Conservation (phyloP, 2,113 vertebrate species). For the Zapornia atra region DNA sequence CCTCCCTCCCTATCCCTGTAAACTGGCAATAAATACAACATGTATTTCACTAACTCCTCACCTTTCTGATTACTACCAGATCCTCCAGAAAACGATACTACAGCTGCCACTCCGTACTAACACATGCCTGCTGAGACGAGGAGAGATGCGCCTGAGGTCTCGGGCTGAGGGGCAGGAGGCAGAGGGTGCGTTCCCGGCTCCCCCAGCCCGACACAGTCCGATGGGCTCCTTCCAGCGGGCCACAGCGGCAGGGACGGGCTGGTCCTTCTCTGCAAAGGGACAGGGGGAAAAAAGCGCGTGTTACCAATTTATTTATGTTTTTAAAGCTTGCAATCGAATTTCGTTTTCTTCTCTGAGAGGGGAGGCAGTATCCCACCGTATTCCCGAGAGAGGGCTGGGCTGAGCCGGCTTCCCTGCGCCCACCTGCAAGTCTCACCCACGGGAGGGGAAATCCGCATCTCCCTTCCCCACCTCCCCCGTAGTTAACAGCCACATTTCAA, state of each 20-base stretch:
- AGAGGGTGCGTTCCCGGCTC: not conserved
- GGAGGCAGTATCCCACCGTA: not conserved
- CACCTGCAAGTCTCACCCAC: not conserved
- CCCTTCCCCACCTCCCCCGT: not conserved
- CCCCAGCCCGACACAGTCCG: not conserved
- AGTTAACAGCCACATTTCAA: not conserved
- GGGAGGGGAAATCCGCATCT: not conserved
- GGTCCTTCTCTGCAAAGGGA: not conserved
- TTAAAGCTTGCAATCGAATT: not conserved
- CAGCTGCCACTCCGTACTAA: not conserved
- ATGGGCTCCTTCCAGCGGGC: not conserved
- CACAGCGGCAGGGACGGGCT: not conserved
- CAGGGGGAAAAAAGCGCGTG: rapidly evolving
- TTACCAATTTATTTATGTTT: rapidly evolving
- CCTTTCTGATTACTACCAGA: slow-evolving; percentile 52
- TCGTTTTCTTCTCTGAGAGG: rapidly evolving
- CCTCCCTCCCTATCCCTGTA: not conserved
- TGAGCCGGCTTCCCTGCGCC: not conserved
- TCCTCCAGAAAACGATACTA: not conserved
- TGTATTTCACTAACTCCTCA: slow-evolving; percentile 44
- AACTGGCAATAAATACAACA: slow-evolving; percentile 29
- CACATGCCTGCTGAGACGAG: not conserved
- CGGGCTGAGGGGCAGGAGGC: not conserved
- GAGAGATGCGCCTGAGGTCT: not conserved
- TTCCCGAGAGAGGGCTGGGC: not conserved